Conservation (phyloP, 2,888 invertebrate species). For the Melieria picta region DNA sequence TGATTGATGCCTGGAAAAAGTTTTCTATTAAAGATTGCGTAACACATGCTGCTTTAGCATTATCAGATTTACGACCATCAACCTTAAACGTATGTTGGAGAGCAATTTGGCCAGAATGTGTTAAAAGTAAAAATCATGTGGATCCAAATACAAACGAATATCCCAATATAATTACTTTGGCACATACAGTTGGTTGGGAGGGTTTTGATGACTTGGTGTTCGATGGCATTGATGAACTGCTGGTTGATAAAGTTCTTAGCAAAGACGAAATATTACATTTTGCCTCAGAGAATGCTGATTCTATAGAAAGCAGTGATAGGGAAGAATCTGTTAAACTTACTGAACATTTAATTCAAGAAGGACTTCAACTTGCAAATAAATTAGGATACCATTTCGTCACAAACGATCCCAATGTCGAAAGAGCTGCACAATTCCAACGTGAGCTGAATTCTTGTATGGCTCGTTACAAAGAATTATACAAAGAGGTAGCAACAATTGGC, state of each 20-base stretch:
- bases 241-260: slow-evolving; percentile 46
- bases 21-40: too few species aligned
- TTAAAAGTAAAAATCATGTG: slow-evolving; percentile 46
- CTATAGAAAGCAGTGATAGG: slow-evolving; percentile 41
- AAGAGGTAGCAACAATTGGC: slow-evolving; percentile 37
- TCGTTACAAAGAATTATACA: slow-evolving; percentile 41
- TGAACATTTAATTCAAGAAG: slow-evolving; percentile 42
- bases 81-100: slow-evolving; percentile 48
- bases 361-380: slow-evolving; percentile 47
- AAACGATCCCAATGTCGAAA: slow-evolving; percentile 47
- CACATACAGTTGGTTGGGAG: slow-evolving; percentile 48
- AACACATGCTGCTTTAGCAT: slow-evolving; percentile 39
- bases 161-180: slow-evolving; percentile 44
- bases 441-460: slow-evolving; percentile 39
- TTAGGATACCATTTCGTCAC: slow-evolving; percentile 46
- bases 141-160: slow-evolving; percentile 44
- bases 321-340: slow-evolving; percentile 31
- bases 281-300: slow-evolving; percentile 36
- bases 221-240: slow-evolving; percentile 46
- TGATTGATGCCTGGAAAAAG: slow-evolving; percentile 44
- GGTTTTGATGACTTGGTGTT: slow-evolving; percentile 50
- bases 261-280: slow-evolving; percentile 47
- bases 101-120: slow-evolving; percentile 48
- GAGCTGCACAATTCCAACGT: slow-evolving; percentile 45
- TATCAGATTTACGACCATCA: slow-evolving; percentile 43